Percentiles rank a stretch among this genome's conserved stretches.
phyloP scores from a whole-genome alignment of 2,888 invertebrate species.

The Cheilosia grossa region DNA sequence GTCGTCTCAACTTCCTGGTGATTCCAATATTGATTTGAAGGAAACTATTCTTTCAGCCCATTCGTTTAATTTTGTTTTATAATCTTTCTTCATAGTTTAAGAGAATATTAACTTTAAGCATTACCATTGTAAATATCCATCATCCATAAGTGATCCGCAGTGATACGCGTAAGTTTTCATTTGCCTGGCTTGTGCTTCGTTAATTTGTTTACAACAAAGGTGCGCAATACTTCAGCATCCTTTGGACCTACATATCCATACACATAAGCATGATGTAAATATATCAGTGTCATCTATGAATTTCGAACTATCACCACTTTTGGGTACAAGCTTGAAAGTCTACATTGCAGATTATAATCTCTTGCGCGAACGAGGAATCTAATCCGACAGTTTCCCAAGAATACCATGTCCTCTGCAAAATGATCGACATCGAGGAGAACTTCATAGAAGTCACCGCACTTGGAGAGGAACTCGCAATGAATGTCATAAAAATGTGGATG shows the following conservation, averaged over 20 bases:
- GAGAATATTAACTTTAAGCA: not conserved
- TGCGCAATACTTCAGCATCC: conserved; percentile 28
- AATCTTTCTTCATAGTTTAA: too few species aligned
- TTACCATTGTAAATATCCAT: conserved; percentile 48
- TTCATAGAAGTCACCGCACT: conserved; percentile 95
- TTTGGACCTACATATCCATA: conserved; percentile 26
- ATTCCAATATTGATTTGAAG: too few species aligned
- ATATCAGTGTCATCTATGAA: conserved; percentile 23
- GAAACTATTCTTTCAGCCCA: too few species aligned
- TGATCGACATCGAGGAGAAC: conserved; percentile 94
- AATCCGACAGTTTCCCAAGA: conserved; percentile 94
- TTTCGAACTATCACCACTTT: too few species aligned
- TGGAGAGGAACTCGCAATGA: conserved; percentile 96
- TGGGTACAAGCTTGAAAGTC: conserved; percentile 23
- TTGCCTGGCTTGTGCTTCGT: conserved; percentile 68
- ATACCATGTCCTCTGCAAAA: conserved; percentile 91
- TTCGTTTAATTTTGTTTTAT: too few species aligned
- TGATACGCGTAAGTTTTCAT: conserved; percentile 63
- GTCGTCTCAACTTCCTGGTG: too few species aligned
- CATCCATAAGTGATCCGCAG: conserved; percentile 9
- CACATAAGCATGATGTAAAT: conserved; percentile 44
- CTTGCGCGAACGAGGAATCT: conserved; percentile 93
- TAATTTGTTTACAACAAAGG: conserved; percentile 31
- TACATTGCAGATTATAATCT: conserved; percentile 90
- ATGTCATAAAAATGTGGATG: conserved; percentile 96